Conservation (phyloP, 2,113 vertebrate genomes). For the Engraulis encrasicolus region DNA sequence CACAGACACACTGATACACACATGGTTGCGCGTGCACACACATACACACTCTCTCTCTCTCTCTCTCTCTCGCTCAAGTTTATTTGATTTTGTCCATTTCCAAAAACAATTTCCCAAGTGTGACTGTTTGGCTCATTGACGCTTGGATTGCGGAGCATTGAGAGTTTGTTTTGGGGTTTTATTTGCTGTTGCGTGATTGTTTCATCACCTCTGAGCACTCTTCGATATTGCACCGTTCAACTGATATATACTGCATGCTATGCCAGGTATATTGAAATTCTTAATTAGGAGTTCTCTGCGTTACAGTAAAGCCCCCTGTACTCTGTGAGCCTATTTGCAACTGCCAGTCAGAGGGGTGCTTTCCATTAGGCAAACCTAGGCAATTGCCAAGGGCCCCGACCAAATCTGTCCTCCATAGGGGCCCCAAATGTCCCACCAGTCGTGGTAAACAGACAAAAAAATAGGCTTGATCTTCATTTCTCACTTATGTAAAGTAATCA, state of each 20-base stretch:
- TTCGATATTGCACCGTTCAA: background rate
- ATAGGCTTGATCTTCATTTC: no score
- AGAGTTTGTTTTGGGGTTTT: background rate
- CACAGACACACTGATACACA: no score
- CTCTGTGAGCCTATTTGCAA: background rate
- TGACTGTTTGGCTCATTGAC: slow-evolving; percentile 19
- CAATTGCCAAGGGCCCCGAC: no score
- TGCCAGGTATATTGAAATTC: slow-evolving; percentile 47
- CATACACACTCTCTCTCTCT: no score
- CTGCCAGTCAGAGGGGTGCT: background rate
- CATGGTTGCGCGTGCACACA: no score
- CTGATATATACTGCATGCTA: slow-evolving; percentile 36
- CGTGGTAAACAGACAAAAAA: no score
- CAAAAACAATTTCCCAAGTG: slow-evolving; percentile 17
- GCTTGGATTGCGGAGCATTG: slow-evolving; percentile 31
- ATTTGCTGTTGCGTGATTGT: slow-evolving; percentile 49
- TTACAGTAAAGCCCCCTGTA: background rate
- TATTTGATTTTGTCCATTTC: slow-evolving; percentile 42
- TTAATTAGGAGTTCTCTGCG: slow-evolving; percentile 25
- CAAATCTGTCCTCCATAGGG: no score
- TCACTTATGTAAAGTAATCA: no score
- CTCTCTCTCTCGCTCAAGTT: slow-evolving; percentile 38
- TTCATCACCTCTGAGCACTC: slow-evolving; percentile 49
- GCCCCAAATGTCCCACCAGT: no score
- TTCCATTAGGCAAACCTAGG: no score